A percentile compares a stretch with the other conserved stretches of the same genome.
Evolutionary conservation across 2,888 invertebrate genomes (phyloP).

Genomic region (Agriotes lineatus): DNA sequence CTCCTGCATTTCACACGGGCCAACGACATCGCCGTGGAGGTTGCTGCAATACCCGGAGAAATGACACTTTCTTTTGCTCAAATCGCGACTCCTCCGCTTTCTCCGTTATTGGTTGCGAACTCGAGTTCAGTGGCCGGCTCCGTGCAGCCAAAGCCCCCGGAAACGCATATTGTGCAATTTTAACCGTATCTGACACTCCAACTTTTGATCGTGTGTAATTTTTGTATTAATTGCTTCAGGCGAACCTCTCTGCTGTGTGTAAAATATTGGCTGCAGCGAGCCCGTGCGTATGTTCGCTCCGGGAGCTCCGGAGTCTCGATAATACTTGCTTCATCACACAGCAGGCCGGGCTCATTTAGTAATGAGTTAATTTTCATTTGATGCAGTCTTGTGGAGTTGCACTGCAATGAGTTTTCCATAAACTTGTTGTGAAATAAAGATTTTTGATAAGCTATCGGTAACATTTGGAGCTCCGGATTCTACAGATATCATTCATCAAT

Average conservation of each 20-base stretch:
- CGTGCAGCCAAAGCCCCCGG: conserved; percentile 58
- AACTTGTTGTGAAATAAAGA: too few relatives aligned
- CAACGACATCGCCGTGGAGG: conserved; percentile 30
- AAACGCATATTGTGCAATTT: conserved; percentile 49
- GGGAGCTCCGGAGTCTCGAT: too few relatives aligned
- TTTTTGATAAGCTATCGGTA: too few relatives aligned
- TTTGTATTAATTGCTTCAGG: conserved; percentile 8
- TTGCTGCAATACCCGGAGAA: conserved; percentile 40
- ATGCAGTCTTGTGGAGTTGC: too few relatives aligned
- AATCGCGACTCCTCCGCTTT: conserved; percentile 48
- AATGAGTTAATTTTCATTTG: too few relatives aligned
- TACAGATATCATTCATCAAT: too few relatives aligned
- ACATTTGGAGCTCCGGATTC: too few relatives aligned
- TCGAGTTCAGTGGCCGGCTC: conserved; percentile 48
- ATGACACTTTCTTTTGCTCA: conserved; percentile 51
- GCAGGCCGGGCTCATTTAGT: too few relatives aligned
- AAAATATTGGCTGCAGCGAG: not conserved
- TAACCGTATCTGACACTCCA: conserved; percentile 32
- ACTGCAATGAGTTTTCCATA: too few relatives aligned
- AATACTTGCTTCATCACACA: too few relatives aligned
- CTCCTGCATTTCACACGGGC: conserved; percentile 33
- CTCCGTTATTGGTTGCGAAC: conserved; percentile 48
- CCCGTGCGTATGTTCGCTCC: too few relatives aligned
- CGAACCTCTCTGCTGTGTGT: too few relatives aligned
- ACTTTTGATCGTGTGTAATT: conserved; percentile 7